A percentile compares a stretch with the other conserved stretches of the same genome.
These are phyloP conservation scores for Rhinogobio ventralis DNA, from an alignment of 2,797 vertebrate species.

Conservation along the genomic window DNA sequence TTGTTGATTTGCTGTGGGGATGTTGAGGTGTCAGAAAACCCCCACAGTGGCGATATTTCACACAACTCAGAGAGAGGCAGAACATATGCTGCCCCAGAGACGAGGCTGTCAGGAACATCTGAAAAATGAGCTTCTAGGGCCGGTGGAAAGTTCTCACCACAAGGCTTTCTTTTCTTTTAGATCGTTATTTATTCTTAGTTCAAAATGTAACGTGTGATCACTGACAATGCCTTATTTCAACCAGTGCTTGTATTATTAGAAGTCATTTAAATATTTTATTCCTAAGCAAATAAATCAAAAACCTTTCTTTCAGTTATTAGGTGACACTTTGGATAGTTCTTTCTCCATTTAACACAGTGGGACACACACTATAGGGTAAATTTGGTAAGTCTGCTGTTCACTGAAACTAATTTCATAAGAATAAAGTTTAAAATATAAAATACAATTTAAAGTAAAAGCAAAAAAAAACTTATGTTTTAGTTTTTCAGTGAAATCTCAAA, in stretches of 20 bases:
- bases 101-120: slow-evolving; percentile 17
- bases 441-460: too few species aligned
- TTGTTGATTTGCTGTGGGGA: slow-evolving; percentile 31
- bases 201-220: background rate
- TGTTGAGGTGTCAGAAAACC: slow-evolving; percentile 34
- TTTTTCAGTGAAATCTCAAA: background rate
- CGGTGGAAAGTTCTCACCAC: slow-evolving; percentile 2
- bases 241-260: background rate
- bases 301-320: background rate
- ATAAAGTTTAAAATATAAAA: background rate
- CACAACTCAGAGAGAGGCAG: slow-evolving; percentile 20
- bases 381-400: background rate
- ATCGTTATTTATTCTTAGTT: slow-evolving; percentile 6
- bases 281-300: background rate
- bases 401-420: background rate
- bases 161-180: background rate
- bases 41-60: slow-evolving; percentile 43
- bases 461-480: too few species aligned
- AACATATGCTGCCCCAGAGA: slow-evolving; percentile 49
- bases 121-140: slow-evolving; percentile 17
- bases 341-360: background rate
- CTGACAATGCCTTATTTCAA: background rate
- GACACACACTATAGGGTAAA: background rate
- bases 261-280: background rate
- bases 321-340: background rate